Evolutionary conservation across 2,888 invertebrate species (phyloP), one percentile per base, ranked within the genome.

Genomic region (Hipparchia sbordonii): DNA sequence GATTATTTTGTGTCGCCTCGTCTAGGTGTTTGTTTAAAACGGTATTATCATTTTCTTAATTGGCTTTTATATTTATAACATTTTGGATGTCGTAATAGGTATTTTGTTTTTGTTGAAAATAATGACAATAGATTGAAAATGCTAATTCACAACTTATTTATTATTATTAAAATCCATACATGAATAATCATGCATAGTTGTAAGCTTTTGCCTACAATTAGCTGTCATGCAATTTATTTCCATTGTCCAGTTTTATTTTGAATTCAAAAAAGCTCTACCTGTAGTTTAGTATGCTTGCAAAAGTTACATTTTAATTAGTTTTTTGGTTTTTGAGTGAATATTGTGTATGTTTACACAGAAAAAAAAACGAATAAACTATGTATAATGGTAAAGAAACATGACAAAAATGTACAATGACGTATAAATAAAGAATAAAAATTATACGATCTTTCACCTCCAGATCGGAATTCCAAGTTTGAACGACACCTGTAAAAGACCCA

Each of bases 21-120:
- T 45, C 68, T 51, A 75, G 75, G 75, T 73, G 73, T 73, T 75
- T 71, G 73, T 69, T 70, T 61, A 71, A 61, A 73, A 71, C 68
- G 65, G 73, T 69, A 60, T 71, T 75, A 73, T 68, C 48, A 46
- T 75, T 65, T 73, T 61, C 48, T 69, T 72, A 74, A 74, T 72
- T 13, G 72, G 23, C 13, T 51, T 68, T 48, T 54, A 5, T 67
- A 60, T 62, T 72, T 57, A 68, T 39, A 60, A 60, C 59, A 13
- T 60, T 60, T 33, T 60, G 33, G 39, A 12, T 60, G 39, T 39
- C 59, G 59, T 39, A 60, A 39, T 60, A 12, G 13, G 13, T 12
- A 45, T 61, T 61, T 54, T 54, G 46, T 70, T 56, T 63, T 46
- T 48, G 13, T 68, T 59, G 45, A 12, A 33, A 7, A 48, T 48